Percentiles rank a stretch among this genome's conserved stretches.
Evolutionary conservation across 64 coral and sea anemone genomes (phyloP).

Genomic region (Catalaphyllia jardinei): DNA sequence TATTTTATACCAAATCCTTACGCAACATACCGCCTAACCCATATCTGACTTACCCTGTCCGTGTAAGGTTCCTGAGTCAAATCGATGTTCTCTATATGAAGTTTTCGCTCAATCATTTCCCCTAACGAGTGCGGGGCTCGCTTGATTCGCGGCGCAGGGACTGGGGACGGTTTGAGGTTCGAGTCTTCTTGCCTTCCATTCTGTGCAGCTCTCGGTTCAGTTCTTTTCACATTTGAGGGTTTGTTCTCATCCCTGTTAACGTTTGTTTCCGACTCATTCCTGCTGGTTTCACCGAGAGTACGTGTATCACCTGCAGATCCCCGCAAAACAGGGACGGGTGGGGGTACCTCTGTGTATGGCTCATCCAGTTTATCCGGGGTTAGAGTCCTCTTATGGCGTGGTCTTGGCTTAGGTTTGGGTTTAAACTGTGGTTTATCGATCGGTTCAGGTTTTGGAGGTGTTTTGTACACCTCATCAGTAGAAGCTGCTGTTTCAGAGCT

Average conservation of each 20-base stretch:
- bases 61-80: constrained; percentile 83
- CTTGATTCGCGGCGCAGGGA: constrained; percentile 50
- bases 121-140: constrained; percentile 73
- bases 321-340: not conserved
- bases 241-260: not conserved
- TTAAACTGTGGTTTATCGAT: constrained; percentile 21
- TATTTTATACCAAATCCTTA: too few relatives aligned
- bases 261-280: not conserved
- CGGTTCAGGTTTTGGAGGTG: not conserved
- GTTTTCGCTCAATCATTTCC: constrained; percentile 87
- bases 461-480: not conserved
- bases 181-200: not conserved
- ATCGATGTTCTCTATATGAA: constrained; percentile 90
- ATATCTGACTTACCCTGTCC: constrained; percentile 50
- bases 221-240: not conserved
- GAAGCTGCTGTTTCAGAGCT: not conserved
- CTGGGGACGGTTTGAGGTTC: constrained; percentile 7
- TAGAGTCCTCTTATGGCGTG: constrained; percentile 11
- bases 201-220: constrained; percentile 3
- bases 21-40: not conserved
- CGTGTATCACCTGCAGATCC: not conserved
- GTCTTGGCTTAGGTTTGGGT: constrained; percentile 32
- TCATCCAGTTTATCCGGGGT: not conserved
- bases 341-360: not conserved
- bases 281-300: constrained; percentile 11